Evolutionary conservation across 2,113 vertebrate species (phyloP), one percentile per base, ranked within the genome.

Genomic region (Austrofundulus limnaeus): DNA sequence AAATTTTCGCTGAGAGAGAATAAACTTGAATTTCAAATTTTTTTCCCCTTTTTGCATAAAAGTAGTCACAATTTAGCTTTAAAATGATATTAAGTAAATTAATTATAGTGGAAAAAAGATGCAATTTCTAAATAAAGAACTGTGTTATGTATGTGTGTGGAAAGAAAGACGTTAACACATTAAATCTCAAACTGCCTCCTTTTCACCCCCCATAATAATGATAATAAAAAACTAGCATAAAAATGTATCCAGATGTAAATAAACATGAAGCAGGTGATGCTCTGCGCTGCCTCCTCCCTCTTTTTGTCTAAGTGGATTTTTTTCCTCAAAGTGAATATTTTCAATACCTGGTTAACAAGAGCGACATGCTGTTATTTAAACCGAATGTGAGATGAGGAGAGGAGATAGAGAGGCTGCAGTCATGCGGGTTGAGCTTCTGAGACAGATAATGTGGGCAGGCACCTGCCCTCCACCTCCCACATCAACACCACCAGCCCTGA

Each of bases 381-480:
- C 37, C 54, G 56, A 72, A 76, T 74, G 61, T 72, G 34, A 69
- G 66, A 77, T 52, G 67, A 66, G 54, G 73, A 53, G 73, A 74
- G 75, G 62, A 72, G 71, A 56, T 57, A 8, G 58, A 73, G 57
- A 69, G 54, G 66, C 72, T 69, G 67, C 16, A 53, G 68, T 41
- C 46, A 19, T 72, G 67, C 25, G 19, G 72, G 70, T 61, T 82
- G 77, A 78, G 80, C 77, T 70, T 45, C 68, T 79, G 72, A 74
- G 78, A 78, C 78, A 85, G 83, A 86, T 87, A 85, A 85, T 88
- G 75, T 82, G 82, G 83, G 80, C 70, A 77, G 67, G 73, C 83
- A 47, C 17, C 66, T 56, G 16, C 52, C 78, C 43, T 25, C 58
- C 10, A 14, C 78, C 74, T 60, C 66, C 80, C 76, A 56, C 86